Evolutionary conservation across 2,113 vertebrate species (phyloP).

Genomic region (Galeopterus variegatus): DNA sequence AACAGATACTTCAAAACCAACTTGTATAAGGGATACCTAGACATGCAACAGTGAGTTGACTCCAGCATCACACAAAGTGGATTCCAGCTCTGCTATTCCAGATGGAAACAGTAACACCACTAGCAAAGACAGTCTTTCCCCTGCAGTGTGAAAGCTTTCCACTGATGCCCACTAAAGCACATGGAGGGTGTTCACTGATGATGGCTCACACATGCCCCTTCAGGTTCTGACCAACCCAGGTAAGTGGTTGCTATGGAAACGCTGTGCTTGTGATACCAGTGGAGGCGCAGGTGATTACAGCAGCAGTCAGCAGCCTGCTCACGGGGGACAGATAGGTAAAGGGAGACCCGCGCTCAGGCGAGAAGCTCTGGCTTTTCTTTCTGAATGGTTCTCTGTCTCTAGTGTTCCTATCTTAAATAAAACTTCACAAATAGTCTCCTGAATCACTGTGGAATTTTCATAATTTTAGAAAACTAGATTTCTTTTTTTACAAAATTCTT

Average conservation of each 20-base stretch:
- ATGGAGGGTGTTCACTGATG: accelerated
- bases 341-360: not conserved
- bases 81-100: accelerated
- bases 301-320: accelerated
- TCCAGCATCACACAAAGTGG: no score
- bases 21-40: accelerated
- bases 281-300: not conserved
- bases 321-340: no score
- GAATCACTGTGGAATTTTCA: not conserved
- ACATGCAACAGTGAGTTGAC: not conserved
- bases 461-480: not conserved
- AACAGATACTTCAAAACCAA: not conserved
- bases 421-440: not conserved
- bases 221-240: not conserved
- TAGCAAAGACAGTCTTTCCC: not conserved
- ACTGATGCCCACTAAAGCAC: not conserved
- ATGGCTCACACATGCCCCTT: accelerated
- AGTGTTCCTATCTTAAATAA: not conserved
- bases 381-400: not conserved
- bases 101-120: not conserved
- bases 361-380: not conserved
- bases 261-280: not conserved
- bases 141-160: no score
- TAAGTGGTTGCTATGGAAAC: not conserved
- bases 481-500: not conserved